A percentile compares a stretch with the other conserved stretches of the same genome.
Conservation (phyloP, 2,113 vertebrate species). For the Canis aureus region DNA sequence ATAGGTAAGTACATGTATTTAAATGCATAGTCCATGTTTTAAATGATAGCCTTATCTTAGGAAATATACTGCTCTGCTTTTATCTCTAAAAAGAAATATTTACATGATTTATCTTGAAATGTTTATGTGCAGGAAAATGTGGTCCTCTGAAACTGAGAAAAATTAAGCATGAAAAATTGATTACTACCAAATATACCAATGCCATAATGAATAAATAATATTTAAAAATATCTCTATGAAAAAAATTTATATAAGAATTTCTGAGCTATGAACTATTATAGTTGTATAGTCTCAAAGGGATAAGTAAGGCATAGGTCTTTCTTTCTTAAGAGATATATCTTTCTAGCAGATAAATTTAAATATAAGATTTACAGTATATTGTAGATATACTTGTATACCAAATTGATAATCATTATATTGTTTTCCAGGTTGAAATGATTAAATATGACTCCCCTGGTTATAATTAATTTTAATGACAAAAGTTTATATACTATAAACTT, state of each 20-base stretch:
- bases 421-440: not conserved
- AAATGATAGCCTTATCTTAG: not conserved
- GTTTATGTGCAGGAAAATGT: not conserved
- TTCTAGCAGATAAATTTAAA: not conserved
- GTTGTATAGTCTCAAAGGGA: not conserved
- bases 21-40: not conserved
- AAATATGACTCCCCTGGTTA: not conserved
- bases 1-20: not conserved
- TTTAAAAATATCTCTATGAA: not conserved
- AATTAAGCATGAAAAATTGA: not conserved
- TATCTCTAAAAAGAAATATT: not conserved
- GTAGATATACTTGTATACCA: not conserved
- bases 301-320: not conserved
- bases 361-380: not conserved
- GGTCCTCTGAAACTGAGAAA: not conserved
- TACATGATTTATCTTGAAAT: slow-evolving; percentile 2
- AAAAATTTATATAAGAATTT: slow-evolving; percentile 24
- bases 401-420: not conserved
- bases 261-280: not conserved
- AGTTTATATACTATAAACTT: not conserved
- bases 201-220: slow-evolving; percentile 25
- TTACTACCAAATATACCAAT: not conserved
- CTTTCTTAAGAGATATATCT: not conserved
- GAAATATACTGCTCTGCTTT: not conserved
- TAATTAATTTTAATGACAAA: slow-evolving; percentile 2